These are phyloP conservation scores for Sternotherus odoratus DNA, from an alignment of 2,797 vertebrate genomes.

Conservation along the genomic window DNA sequence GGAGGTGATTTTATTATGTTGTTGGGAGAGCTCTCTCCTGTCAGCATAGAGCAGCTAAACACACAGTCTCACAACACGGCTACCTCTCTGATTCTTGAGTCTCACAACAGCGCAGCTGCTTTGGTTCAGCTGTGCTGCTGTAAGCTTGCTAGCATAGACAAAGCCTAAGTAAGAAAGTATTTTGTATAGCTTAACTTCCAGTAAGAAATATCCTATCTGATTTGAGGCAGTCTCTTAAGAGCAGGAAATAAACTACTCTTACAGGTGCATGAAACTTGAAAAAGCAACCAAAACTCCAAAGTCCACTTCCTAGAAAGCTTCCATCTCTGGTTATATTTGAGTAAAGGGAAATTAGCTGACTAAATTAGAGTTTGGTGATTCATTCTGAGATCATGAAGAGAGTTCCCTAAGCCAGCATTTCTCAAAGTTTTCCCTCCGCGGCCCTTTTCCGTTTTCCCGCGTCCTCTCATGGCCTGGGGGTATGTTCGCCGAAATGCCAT, in stretches of 20 bases:
- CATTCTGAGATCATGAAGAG: background rate
- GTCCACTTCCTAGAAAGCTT: background rate
- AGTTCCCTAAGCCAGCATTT: background rate
- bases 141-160: too few species aligned
- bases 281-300: background rate
- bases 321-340: background rate
- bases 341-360: background rate
- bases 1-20: too few species aligned
- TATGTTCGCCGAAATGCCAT: too few species aligned
- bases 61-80: too few species aligned
- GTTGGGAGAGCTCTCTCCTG: too few species aligned
- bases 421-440: too few species aligned
- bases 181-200: background rate
- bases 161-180: background rate
- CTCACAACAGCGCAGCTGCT: too few species aligned
- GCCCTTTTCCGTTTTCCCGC: too few species aligned
- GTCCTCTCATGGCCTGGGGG: too few species aligned
- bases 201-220: background rate
- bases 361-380: background rate
- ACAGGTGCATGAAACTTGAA: background rate
- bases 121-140: too few species aligned
- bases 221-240: background rate
- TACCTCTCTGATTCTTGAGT: too few species aligned
- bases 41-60: too few species aligned
- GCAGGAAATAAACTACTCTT: slow-evolving; percentile 41